Base-by-base conservation (phyloP, 2,113 vertebrate genomes). In the Oceanodroma tethys region DNA sequence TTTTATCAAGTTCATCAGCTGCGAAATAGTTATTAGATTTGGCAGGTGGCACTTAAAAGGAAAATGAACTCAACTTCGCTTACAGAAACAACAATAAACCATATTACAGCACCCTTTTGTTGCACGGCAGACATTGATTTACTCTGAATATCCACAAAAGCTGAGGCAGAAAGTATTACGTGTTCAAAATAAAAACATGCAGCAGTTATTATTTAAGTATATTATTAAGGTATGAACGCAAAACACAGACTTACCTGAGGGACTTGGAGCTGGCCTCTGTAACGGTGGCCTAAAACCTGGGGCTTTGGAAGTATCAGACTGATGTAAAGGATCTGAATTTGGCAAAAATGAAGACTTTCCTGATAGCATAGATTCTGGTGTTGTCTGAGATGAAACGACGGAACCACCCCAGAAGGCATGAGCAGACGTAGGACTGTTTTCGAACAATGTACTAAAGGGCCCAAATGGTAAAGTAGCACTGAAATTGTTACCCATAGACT, bases 351-450 rank as follows among this genome's bases (percentile, higher is more conserved):
- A 98, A 90, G 94, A 98, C 98, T 98, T 98, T 98, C 23, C 98
- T 98, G 98, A 99, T 65, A 95, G 98, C 98, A 98, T 99, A 97
- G 98, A 98, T 48, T 99, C 99, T 11, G 99, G 98, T 1, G 99
- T 97, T 55, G 99, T 99, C 96, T 99, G 99, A 94, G 99, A 98
- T 68, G 99, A 99, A 86, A 99, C 98, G 78, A 99, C 99, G 81
- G 99, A 99, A 16, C 99, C 99, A 38, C 99, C 99, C 99, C 99
- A 99, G 94, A 99, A 99, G 97, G 99, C 99, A 95, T 99, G 99
- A 98, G 99, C 99, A 94, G 99, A 99, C 32, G 99, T 98, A 93
- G 99, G 98, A 75, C 97, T 99, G 97, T 98, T 99, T 81, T 99
- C 99, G 88, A 99, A 99, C 94, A 99, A 98, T 38, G 99, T 99